Evolutionary conservation across 2,113 vertebrate species (phyloP), one percentile per base, ranked within the genome.

Genomic region (Pituophis catenifer): DNA sequence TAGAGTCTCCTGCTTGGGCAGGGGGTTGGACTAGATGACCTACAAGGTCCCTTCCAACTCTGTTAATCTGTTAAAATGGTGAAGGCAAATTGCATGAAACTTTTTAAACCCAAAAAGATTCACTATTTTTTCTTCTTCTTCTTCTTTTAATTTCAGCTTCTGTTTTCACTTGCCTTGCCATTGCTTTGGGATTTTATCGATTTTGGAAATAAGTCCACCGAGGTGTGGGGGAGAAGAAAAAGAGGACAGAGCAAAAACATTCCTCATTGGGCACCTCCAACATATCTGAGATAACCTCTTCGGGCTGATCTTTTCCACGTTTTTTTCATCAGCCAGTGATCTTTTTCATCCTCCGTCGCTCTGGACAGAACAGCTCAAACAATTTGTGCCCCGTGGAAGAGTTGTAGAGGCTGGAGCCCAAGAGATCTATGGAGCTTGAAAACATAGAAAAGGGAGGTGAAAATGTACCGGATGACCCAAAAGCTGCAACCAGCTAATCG

Each of bases 131-230:
- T 19, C 8, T 38, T 19, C 58, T 38, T 24, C 58, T 38, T 24
- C 94, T 23, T 90, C 70, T 94, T 86, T 90, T 44, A 23, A 94
- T 88, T 94, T 26, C 97, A 99, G 99, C 98, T 0, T 98, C 98
- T 0, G 97, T 99, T 24, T 99, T 99, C 96, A 98, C 98, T 89
- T 99, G 98, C 96, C 97, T 99, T 19, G 98, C 98, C 26, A 98
- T 99, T 95, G 98, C 98, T 15, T 95, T 99, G 96, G 98, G 98
- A 86, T 98, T 99, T 96, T 99, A 99, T 92, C 97, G 99, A 23
- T 95, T 99, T 92, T 99, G 99, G 99, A 99, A 98, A 88, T 98
- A 98, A 92, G 10, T 5, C 17, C 33, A 21, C 33, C 75, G 13
- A 6, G 19, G 19, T 6, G 13, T 3, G 58, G 8, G 23, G 9